These are phyloP conservation scores for Villa cingulata DNA, from an alignment of 2,888 invertebrate genomes.

Conservation along the genomic window DNA sequence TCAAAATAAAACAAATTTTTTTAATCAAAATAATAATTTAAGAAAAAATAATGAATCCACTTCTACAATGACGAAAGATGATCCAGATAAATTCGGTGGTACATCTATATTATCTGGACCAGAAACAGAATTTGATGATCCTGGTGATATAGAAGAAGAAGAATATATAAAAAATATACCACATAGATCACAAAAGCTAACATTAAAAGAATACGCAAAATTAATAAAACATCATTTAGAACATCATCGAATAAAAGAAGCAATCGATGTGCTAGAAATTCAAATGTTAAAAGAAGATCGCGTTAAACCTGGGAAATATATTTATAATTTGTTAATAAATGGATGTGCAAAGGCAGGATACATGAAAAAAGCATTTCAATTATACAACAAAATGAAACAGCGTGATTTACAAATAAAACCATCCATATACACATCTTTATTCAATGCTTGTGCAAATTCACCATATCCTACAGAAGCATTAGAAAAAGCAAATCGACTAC, in stretches of 20 bases:
- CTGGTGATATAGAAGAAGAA: conserved; percentile 48
- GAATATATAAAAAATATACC: conserved; percentile 42
- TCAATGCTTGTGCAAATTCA: conserved; percentile 78
- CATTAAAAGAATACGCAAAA: conserved; percentile 52
- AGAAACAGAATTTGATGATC: background rate
- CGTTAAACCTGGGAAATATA: conserved; percentile 63
- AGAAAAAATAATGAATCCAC: background rate
- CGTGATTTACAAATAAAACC: conserved; percentile 51
- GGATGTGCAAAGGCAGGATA: conserved; percentile 74
- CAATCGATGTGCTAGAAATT: conserved; percentile 64
- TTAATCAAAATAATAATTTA: background rate
- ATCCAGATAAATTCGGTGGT: conserved; percentile 5
- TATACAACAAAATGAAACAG: conserved; percentile 73
- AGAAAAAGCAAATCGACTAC: conserved; percentile 49
- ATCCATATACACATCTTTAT: conserved; percentile 69
- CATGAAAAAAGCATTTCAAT: conserved; percentile 68
- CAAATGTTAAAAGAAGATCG: conserved; percentile 62
- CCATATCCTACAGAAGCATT: conserved; percentile 56
- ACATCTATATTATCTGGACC: no score
- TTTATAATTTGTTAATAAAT: conserved; percentile 70
- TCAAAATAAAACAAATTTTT: background rate
- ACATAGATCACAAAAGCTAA: conserved; percentile 39
- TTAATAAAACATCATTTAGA: conserved; percentile 53
- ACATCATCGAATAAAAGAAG: conserved; percentile 56
- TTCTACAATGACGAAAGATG: background rate